Percentiles rank a stretch among this genome's conserved stretches.
phyloP scores from a whole-genome alignment of 2,113 vertebrate species.

The Macrotis lagotis region DNA sequence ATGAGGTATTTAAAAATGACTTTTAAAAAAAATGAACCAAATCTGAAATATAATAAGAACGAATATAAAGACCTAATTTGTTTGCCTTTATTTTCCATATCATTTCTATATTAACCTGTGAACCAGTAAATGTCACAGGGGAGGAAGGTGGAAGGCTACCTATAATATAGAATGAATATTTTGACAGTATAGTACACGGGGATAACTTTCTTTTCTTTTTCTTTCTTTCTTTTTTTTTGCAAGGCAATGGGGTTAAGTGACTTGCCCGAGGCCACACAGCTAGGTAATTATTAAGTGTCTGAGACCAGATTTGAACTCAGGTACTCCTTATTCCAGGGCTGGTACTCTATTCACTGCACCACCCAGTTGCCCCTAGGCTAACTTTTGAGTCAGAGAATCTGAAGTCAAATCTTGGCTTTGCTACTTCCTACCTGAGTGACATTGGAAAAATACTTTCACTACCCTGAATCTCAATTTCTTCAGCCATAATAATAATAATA shows the following conservation, averaged over 20 bases:
- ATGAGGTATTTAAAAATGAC: neutral
- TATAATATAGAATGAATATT: neutral
- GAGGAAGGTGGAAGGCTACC: neutral
- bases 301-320: too few relatives aligned
- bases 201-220: neutral
- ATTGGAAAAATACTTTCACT: neutral
- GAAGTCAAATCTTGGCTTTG: neutral
- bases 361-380: too few relatives aligned
- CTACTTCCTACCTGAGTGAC: neutral
- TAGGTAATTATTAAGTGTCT: too few relatives aligned
- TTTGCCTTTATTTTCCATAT: neutral
- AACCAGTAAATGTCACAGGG: neutral
- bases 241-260: too few relatives aligned
- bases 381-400: neutral
- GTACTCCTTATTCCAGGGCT: too few relatives aligned
- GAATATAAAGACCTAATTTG: neutral
- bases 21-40: neutral
- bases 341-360: too few relatives aligned
- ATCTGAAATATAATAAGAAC: neutral
- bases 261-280: too few relatives aligned
- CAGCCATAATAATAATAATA: neutral
- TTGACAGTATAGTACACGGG: neutral
- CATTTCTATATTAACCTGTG: neutral
- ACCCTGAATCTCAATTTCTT: neutral
- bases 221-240: too few relatives aligned